These are phyloP conservation scores for Cheilosia vernalis DNA, from an alignment of 2,888 invertebrate species.

Conservation along the genomic window DNA sequence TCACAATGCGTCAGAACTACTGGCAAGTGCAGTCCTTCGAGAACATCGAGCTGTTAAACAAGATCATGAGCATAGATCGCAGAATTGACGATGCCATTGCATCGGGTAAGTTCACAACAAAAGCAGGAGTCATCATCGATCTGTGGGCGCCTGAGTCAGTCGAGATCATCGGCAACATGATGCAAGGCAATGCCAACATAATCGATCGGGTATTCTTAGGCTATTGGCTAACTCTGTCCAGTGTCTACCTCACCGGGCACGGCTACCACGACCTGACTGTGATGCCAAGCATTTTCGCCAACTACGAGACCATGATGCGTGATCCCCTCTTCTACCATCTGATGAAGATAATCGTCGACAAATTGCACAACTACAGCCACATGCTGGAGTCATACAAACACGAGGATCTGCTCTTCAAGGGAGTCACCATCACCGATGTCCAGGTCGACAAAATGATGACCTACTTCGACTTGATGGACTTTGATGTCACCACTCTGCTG, in stretches of 20 bases:
- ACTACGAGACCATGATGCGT: constrained; percentile 87
- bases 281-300: constrained; percentile 87
- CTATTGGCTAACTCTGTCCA: constrained; percentile 79
- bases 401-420: constrained; percentile 86
- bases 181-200: constrained; percentile 84
- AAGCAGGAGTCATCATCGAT: constrained; percentile 79
- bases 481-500: constrained; percentile 84
- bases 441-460: constrained; percentile 88
- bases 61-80: constrained; percentile 80
- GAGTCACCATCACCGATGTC: constrained; percentile 87
- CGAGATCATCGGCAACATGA: constrained; percentile 85
- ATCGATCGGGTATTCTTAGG: constrained; percentile 79
- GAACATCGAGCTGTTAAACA: constrained; percentile 79
- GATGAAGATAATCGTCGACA: constrained; percentile 86
- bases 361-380: constrained; percentile 86
- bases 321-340: constrained; percentile 90
- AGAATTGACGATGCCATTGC: constrained; percentile 84
- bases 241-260: constrained; percentile 78
- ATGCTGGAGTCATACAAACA: constrained; percentile 86
- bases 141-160: constrained; percentile 83
- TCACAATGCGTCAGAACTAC: constrained; percentile 86
- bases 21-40: constrained; percentile 84
- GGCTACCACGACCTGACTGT: constrained; percentile 77
- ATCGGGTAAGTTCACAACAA: constrained; percentile 82
- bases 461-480: constrained; percentile 87